Conservation (phyloP, 2,113 vertebrate species). For the Platanista minor region DNA sequence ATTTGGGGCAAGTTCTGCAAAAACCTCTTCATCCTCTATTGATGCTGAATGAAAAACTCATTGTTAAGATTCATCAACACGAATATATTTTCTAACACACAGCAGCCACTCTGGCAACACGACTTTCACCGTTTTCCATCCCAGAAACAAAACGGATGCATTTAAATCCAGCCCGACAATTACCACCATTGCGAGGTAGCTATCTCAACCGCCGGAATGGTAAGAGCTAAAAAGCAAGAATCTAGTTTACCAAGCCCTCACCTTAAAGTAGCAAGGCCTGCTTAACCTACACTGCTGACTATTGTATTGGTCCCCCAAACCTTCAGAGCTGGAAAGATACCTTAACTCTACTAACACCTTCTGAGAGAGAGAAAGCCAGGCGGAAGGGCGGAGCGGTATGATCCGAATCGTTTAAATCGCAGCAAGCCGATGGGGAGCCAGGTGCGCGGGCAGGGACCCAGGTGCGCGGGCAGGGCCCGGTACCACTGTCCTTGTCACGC, state of each 20-base stretch:
- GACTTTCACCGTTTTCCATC: neutral
- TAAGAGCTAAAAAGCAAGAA: neutral
- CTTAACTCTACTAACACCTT: neutral
- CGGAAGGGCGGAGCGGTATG: neutral
- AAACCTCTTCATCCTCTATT: conserved; percentile 38
- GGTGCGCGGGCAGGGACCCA: conserved; percentile 1
- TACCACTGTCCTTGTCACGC: neutral
- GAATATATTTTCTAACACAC: conserved; percentile 26
- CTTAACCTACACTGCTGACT: neutral
- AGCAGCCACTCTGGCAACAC: conserved; percentile 1
- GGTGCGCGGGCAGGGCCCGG: conserved; percentile 29
- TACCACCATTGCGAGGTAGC: neutral
- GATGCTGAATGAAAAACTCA: conserved; percentile 50
- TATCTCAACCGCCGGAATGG: neutral
- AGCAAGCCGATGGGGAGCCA: neutral
- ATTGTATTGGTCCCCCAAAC: neutral
- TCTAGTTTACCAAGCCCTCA: neutral
- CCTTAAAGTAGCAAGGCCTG: conserved; percentile 10
- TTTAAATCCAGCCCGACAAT: conserved; percentile 3
- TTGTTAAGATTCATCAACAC: conserved; percentile 28
- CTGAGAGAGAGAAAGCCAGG: neutral
- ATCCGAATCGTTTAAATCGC: neutral
- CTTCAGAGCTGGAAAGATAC: neutral
- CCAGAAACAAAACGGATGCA: conserved; percentile 26
- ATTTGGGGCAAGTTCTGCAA: conserved; percentile 69